Evolutionary conservation across 2,888 invertebrate species (phyloP), one percentile per base, ranked within the genome.

Genomic region (Phyllotreta cruciferae): DNA sequence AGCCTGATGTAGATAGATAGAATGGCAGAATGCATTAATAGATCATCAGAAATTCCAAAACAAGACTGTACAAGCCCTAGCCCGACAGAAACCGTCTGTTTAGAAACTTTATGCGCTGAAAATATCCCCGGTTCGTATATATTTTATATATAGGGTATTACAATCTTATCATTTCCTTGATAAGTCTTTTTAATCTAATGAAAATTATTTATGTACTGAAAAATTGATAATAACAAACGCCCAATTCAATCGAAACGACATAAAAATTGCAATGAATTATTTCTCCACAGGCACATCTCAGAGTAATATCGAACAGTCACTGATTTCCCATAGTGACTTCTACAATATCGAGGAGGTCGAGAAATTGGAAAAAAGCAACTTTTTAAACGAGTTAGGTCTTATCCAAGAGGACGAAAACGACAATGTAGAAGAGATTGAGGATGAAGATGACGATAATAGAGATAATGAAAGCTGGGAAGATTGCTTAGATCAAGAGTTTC

Each of bases 1-100:
- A 34, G 54, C 54, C 63, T 66, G 60, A 60, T 53, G 71, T 68
- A 73, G 68, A 69, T 66, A 62, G 66, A 65, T 80, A 81, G 80
- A 81, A 82, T 82, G 82, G 82, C 81, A 78, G 80, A 81, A 79
- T 77, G 74, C 68, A 74, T 76, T 56, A 75, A 73, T 70, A 70
- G 70, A 68, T 76, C 76, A 66, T 73, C 73, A 55, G 78, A 78
- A 68, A 70, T 79, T 70, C 73, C 78, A 52, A 80, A 79, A 75
- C 77, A 78, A 75, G 80, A 81, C 73, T 80, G 80, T 67, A 75
- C 79, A 60, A 81, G 80, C 70, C 81, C 81, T 63, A 82, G 80
- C 70, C 81, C 81, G 5, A 80, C 80, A 35, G 81, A 81, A 73
- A 80, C 81, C 47, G 75, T 80, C 52, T 80, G 79, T 71, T 75